Base-by-base conservation (phyloP, 2,888 invertebrate species). In the Philopedon plagiatum region DNA sequence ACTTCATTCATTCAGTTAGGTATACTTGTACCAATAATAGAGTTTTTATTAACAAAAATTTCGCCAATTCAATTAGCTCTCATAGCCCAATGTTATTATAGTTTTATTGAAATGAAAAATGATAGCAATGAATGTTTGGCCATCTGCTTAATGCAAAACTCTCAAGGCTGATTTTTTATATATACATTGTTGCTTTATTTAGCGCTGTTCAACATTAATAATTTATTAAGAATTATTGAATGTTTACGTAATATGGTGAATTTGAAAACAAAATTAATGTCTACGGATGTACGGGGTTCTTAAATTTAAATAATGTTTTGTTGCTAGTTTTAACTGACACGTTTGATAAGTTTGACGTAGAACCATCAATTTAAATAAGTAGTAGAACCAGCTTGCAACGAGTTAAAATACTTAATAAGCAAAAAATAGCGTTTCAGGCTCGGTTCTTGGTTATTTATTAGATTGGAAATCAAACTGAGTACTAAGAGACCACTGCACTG, bases 81-180 rank as follows among this genome's bases (percentile, higher is more conserved):
- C 15, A 54, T n/a, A n/a, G n/a, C 15, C 29, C 29, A 18, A 54
- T 54, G 29, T 54, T 29, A 32, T 54, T 9, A 26, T 54, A 54
- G 11, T 54, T 54, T 29, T 54, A 54, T 29, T 54, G 15, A 18
- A 49, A 44, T 66, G 32, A 57, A 57, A 66, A 66, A 66, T 46
- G 32, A 57, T 41, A 54, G 21, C 18, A 32, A 19, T 37, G 19
- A 34, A n/a, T 11, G 19, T 56, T 51, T n/a, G 13, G 66, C 66
- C 68, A 68, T 68, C 61, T 68, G 68, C 41, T 68, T 68, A 60
- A 60, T 68, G 49, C 60, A 60, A 44, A 49, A 60, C 11, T 39
- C 9, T 54, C 68, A 68, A 68, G 68, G 68, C 23, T 68, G 54
- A 21, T 61, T 60, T 41, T 67, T 58, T 60, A 68, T 61, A 61